Base-by-base conservation (phyloP, 2,888 invertebrate species). In the Notodromas monacha region DNA sequence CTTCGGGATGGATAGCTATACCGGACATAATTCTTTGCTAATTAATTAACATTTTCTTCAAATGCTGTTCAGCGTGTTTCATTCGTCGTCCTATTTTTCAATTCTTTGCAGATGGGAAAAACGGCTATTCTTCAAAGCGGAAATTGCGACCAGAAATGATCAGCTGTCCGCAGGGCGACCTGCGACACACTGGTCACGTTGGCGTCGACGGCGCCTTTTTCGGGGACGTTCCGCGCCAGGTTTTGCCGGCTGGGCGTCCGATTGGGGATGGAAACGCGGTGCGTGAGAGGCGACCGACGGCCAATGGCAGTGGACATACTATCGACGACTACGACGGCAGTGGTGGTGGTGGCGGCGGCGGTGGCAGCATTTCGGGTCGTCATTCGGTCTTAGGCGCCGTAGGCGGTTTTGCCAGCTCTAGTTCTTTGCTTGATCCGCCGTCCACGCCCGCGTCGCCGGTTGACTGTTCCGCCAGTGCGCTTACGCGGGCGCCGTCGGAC, bases 121-220 rank as follows among this genome's bases (percentile, higher is more conserved):
- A 61, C 35, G 56, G 57, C 1, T 57, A 55, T 36, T 43, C 43
- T 10, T 43, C 45, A 26, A 34, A 60, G 43, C 54, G 70, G 31
- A 65, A 67, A 38, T 56, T 81, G 32, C 61, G 70, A 34, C 65
- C 74, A 5, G 73, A 72, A 46, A 79, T 86, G 84, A 96, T 92
- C 43, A 84, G 86, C 29, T 68, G 73, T 35, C 92, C 96, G 0
- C 84, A 89, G 47, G 84, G 81, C 26, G 89, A 92, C 48, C 63
- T 92, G 12, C 76, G 84, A 43, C 96, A 96, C 47, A 92, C 84
- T 0, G 66, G 66, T 5, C 96, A 96, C 47, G 79, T 96, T 8
- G 92, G 92, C 1, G 58, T 84, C 27, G 92, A 96, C 48, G 92
- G 92, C 1, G 79, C 81, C 15, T 76, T 76, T 45, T 96, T 96